Evolutionary conservation across 2,888 invertebrate genomes (phyloP), one percentile per base, ranked within the genome.

Genomic region (Pharmacophagus antenor): DNA sequence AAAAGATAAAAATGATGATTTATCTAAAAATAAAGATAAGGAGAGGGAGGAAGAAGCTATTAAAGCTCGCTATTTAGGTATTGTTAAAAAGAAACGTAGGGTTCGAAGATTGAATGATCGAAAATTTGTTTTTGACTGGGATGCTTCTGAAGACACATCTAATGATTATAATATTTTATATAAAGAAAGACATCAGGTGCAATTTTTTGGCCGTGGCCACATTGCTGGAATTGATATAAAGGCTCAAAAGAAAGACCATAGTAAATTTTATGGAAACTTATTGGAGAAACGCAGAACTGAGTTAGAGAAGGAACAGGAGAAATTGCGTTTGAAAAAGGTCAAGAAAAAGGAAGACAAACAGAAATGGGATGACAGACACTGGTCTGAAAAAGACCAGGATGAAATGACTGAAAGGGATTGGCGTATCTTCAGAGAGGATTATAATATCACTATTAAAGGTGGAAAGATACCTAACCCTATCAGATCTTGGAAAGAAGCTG

Each of bases 51-150:
- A 95, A 48, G 98, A 98, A 84, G 99, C 99, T 0, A 99, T 99
- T 61, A 96, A 97, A 73, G 99, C 99, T 76, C 92, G 99, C 5
- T 99, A 99, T 80, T 91, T 99, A 54, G 99, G 99, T 0, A 93
- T 98, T 49, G 92, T 97, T 0, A 99, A 98, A 79, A 98, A 98
- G 78, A 98, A 98, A 76, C 93, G 98, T 15, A 92, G 99, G 61
- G 97, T 98, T 0, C 92, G 99, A 18, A 92, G 99, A 63, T 88
- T 99, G 46, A 99, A 99, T 86, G 99, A 99, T 79, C 92, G 99
- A 17, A 99, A 99, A 88, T 99, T 99, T 91, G 99, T 99, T 0
- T 99, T 99, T 84, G 99, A 99, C 85, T 99, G 99, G 99, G 99
- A 99, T 88, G 98, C 98, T 0, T 96, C 97, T 0, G 99, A 99